Conservation (phyloP, 2,113 vertebrate genomes). For the Setophaga kirtlandii region DNA sequence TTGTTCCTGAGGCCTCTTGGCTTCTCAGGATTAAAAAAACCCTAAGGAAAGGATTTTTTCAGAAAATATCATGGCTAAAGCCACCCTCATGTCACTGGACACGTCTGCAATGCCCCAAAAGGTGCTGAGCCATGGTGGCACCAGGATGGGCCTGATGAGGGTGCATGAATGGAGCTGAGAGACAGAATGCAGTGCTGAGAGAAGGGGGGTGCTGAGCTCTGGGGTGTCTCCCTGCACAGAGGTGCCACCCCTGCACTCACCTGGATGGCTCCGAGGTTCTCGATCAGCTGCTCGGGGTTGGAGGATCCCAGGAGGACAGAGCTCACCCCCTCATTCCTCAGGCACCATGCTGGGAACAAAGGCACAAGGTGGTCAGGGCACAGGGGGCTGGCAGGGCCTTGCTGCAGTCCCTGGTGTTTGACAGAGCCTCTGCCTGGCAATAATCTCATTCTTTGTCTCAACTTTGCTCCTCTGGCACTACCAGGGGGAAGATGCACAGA, state of each 20-base stretch:
- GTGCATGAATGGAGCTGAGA: accelerated
- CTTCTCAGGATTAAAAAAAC: no score
- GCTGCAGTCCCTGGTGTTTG: not conserved
- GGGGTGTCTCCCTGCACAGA: accelerated
- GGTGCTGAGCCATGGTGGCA: accelerated
- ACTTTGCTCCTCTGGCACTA: not conserved
- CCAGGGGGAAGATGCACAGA: accelerated
- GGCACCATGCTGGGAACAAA: slow-evolving; percentile 89
- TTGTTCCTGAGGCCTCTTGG: no score
- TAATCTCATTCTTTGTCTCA: not conserved
- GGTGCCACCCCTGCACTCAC: slow-evolving; percentile 59
- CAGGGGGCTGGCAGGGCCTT: accelerated
- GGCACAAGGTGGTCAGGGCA: not conserved
- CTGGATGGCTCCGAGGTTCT: slow-evolving; percentile 98
- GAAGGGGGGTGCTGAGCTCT: accelerated
- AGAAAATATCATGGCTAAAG: no score
- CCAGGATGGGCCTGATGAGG: not conserved
- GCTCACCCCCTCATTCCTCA: slow-evolving; percentile 96
- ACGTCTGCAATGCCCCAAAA: accelerated
- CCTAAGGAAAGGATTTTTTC: no score
- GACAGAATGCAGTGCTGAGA: accelerated
- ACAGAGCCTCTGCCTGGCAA: not conserved
- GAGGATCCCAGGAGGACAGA: slow-evolving; percentile 96
- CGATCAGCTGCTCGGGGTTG: slow-evolving; percentile 93
- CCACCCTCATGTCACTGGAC: not conserved